Percentiles rank a stretch among this genome's conserved stretches.
Evolutionary conservation across 2,113 vertebrate species (phyloP).

Genomic region (Diadophis punctatus): DNA sequence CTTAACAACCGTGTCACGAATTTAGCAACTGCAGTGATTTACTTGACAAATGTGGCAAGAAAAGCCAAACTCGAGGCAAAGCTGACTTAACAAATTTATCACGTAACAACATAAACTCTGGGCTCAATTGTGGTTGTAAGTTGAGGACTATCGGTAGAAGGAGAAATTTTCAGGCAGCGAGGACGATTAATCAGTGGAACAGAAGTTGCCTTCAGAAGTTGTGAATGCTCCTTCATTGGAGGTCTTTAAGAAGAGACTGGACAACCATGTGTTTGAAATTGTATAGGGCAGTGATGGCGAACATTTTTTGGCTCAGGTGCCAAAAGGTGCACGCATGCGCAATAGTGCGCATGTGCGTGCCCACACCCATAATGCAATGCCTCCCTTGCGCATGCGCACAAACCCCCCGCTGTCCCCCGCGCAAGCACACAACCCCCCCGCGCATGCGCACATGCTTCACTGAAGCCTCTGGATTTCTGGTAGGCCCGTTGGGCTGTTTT

Average conservation of each 20-base stretch:
- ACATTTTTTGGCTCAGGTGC: too few species aligned
- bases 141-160: background rate
- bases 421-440: too few species aligned
- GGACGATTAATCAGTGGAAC: background rate
- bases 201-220: background rate
- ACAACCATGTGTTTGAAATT: background rate
- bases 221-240: background rate
- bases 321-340: too few species aligned
- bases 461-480: too few species aligned
- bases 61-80: background rate
- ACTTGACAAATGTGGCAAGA: background rate
- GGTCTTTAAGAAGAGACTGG: background rate
- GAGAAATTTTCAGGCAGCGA: background rate
- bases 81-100: background rate
- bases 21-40: background rate
- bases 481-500: too few species aligned
- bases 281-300: too few species aligned
- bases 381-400: too few species aligned
- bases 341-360: too few species aligned
- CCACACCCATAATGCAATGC: too few species aligned
- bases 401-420: too few species aligned
- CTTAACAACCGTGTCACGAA: background rate
- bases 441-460: too few species aligned
- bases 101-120: background rate
- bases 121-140: background rate